phyloP scores from a whole-genome alignment of 1,140 invertebrate species.

The Lucilia sericata region DNA sequence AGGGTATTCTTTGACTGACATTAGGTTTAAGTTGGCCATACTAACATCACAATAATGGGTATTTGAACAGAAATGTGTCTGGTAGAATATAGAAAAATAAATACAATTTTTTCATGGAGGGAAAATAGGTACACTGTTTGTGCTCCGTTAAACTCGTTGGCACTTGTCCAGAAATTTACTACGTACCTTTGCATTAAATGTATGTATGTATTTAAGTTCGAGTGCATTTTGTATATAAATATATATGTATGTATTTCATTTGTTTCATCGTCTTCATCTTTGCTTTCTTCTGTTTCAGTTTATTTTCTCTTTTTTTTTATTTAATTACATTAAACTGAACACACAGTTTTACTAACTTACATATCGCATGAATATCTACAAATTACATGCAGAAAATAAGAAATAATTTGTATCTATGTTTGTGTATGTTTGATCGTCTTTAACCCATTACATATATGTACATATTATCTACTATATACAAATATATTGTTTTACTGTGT shows the following conservation, averaged over 20 bases:
- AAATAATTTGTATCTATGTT: neutral
- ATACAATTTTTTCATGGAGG: neutral
- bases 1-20: too few relatives aligned
- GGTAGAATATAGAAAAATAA: too few relatives aligned
- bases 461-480: neutral
- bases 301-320: neutral
- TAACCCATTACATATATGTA: neutral
- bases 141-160: conserved; percentile 42
- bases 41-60: neutral
- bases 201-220: too few relatives aligned
- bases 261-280: neutral
- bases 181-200: neutral
- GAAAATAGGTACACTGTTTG: neutral
- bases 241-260: neutral
- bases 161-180: conserved; percentile 37
- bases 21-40: too few relatives aligned
- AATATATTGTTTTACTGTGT: neutral
- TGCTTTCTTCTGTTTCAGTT: neutral
- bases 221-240: neutral
- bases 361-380: neutral
- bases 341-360: neutral
- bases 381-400: neutral
- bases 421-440: too few relatives aligned
- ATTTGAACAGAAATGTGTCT: neutral
- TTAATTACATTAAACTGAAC: conserved; percentile 36